Evolutionary conservation across 2,113 vertebrate genomes (phyloP).

Genomic region (Alectura lathami): DNA sequence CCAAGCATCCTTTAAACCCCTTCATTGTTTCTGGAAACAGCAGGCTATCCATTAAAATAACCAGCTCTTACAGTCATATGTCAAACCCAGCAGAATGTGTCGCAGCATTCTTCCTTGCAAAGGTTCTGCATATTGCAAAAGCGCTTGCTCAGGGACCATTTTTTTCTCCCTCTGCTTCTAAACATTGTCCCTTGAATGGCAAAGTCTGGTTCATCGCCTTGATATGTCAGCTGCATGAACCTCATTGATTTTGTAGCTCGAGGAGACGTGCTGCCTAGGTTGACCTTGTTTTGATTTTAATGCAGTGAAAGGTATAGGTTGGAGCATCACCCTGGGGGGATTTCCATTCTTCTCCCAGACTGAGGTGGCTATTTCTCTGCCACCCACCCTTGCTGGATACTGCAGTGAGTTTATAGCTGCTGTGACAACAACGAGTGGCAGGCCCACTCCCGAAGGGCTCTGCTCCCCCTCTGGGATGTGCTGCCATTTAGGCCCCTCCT

Average conservation of each 20-base stretch:
- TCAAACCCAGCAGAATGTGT: constrained; percentile 2
- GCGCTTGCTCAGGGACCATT: not conserved
- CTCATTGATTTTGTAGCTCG: not conserved
- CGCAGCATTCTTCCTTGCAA: not conserved
- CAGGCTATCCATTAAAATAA: not conserved
- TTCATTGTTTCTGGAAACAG: not conserved
- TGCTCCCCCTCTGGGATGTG: not conserved
- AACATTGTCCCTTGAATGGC: not conserved
- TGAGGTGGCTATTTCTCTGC: not conserved
- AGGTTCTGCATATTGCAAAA: not conserved
- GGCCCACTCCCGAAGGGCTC: not conserved
- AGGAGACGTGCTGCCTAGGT: not conserved
- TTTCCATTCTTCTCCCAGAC: not conserved
- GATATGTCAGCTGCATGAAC: not conserved
- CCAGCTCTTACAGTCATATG: not conserved
- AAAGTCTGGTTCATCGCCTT: not conserved
- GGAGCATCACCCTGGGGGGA: not conserved
- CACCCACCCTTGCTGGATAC: not conserved
- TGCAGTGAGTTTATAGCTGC: not conserved
- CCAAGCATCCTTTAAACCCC: not conserved
- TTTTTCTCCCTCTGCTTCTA: not conserved
- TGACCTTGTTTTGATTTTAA: not conserved
- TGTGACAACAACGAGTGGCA: not conserved
- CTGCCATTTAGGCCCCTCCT: not conserved
- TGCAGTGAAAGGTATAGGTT: not conserved